These are phyloP conservation scores for Leptatherina wallacei DNA, from an alignment of 2,797 vertebrate species.

Conservation along the genomic window DNA sequence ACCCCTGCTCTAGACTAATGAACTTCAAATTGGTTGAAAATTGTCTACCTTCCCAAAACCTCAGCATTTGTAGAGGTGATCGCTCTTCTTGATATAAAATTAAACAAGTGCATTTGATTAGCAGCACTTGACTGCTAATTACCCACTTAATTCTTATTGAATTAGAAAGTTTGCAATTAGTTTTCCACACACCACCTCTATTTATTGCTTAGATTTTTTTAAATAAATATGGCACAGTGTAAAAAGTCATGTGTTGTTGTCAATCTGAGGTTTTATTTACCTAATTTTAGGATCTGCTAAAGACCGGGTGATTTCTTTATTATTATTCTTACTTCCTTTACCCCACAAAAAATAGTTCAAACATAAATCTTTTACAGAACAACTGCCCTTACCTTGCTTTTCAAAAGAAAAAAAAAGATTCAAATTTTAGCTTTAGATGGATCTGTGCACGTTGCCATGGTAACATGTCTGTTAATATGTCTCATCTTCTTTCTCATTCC, in stretches of 20 bases:
- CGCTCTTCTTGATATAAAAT: background rate
- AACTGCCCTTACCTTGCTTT: conserved; percentile 2
- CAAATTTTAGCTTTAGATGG: conserved; percentile 25
- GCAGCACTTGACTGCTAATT: background rate
- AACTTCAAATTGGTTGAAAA: too few species aligned
- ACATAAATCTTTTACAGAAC: conserved; percentile 3
- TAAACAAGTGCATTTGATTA: background rate
- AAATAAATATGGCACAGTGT: background rate
- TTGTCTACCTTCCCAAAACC: too few species aligned
- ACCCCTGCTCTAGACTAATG: too few species aligned
- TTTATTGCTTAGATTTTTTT: background rate
- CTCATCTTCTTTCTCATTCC: conserved; percentile 17
- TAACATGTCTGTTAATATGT: conserved; percentile 30
- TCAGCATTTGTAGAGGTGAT: background rate
- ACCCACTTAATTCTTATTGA: background rate
- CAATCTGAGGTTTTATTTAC: background rate
- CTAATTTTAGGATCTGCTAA: too few species aligned
- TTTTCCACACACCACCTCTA: background rate
- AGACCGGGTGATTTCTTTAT: too few species aligned
- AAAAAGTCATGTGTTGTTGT: too few species aligned
- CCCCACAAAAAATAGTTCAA: background rate
- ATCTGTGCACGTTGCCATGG: conserved; percentile 40
- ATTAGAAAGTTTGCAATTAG: background rate
- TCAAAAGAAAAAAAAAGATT: background rate
- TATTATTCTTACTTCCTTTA: background rate